Evolutionary conservation across 2,797 vertebrate genomes (phyloP).

Genomic region (Remorina albescens): DNA sequence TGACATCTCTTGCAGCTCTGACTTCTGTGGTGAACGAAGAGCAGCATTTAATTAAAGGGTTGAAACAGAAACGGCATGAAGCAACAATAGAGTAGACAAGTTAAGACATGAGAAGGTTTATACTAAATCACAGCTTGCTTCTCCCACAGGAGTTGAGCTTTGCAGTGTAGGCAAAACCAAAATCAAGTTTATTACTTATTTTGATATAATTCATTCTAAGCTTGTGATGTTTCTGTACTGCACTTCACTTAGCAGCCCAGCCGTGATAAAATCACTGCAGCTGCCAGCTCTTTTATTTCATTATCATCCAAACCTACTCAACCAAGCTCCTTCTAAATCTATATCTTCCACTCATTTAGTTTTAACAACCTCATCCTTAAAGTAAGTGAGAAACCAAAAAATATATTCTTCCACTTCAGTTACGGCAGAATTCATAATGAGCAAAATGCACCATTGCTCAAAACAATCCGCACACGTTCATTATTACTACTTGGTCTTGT

Average conservation of each 20-base stretch:
- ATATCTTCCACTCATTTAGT: too few relatives aligned
- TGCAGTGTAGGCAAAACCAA: neutral
- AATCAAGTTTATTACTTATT: neutral
- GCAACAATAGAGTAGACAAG: neutral
- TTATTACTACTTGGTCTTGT: too few relatives aligned
- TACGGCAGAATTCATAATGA: too few relatives aligned
- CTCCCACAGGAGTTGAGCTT: neutral
- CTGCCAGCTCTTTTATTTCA: neutral
- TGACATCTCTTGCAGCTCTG: too few relatives aligned
- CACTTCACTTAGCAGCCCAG: neutral
- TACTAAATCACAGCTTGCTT: neutral
- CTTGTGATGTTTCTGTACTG: neutral
- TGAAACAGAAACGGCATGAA: neutral
- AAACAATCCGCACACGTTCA: too few relatives aligned
- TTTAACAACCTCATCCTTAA: too few relatives aligned
- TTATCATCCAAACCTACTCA: neutral
- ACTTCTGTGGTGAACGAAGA: too few relatives aligned
- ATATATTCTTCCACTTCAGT: too few relatives aligned
- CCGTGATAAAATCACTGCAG: too few relatives aligned
- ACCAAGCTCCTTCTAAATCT: too few relatives aligned
- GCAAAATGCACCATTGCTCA: too few relatives aligned
- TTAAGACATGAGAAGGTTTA: neutral
- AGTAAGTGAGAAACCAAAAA: too few relatives aligned
- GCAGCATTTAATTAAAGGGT: neutral
- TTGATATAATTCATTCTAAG: neutral